Base-by-base conservation (phyloP, 35 echinoderm and acorn worm genomes). In the Lytechinus variegatus region DNA sequence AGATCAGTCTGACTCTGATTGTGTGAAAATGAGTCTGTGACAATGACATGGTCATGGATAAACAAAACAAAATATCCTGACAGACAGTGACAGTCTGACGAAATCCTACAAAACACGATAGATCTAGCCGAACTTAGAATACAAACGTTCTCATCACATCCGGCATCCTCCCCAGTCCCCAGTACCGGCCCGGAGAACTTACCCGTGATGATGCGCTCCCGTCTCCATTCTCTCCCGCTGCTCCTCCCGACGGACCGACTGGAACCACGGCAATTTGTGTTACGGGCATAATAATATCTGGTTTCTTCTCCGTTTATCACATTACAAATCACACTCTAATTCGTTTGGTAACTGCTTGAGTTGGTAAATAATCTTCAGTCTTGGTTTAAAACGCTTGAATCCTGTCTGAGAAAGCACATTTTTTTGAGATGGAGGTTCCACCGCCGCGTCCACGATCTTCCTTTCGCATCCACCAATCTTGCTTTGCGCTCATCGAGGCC, bases 221-320 rank as follows among this genome's bases (percentile, higher is more conserved):
- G 11, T 44, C 28, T 52, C 27, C 88, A 13, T 90, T 54, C 52
- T 90, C 88, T 21, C 88, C 88, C 14, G 88, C 88, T 44, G 27
- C 88, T 79, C 66, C 66, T 79, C 66, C 66, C 21, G 14, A 79
- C n/a, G 66, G 56, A 13, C 56, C 19, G n/a, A 24, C 66, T 90
- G 88, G 88, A 52, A 90, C 88, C 29, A 90, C 88, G 3, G 88
- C 88, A 52, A 90, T 90, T 27, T 90, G 88, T 9, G 88, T 90
- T 90, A 90, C 88, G 14, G 88, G 88, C 88, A 90, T 90, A 33
- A 89, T 89, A 29, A 27, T 29, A 3, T 16, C 12, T 7, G 66
- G 14, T 79, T 8, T 24, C 6, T 79, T 79, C 66, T 79, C 21
- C 66, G 14, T 0, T 60, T 79, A 79, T 79, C n/a, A 19, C 16